These are phyloP conservation scores for Tachypleus tridentatus DNA, from an alignment of 1,140 invertebrate genomes.

Conservation along the genomic window DNA sequence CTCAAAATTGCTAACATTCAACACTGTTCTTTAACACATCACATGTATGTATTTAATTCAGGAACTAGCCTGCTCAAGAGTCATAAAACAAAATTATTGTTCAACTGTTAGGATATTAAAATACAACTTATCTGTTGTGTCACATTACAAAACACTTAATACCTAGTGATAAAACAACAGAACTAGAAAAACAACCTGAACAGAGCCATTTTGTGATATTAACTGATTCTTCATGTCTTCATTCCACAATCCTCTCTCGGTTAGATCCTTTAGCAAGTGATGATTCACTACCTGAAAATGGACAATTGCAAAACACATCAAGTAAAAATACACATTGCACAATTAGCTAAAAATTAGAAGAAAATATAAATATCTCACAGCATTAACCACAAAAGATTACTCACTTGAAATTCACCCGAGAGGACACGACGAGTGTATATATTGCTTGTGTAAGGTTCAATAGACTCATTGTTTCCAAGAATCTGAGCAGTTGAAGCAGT, in stretches of 20 bases:
- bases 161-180: conserved; percentile 1
- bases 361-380: background rate
- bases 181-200: conserved; percentile 47
- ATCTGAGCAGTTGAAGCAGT: conserved; percentile 99
- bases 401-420: conserved; percentile 69
- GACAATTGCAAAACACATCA: background rate
- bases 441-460: conserved; percentile 97
- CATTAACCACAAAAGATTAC: conserved; percentile 2
- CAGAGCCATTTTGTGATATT: conserved; percentile 80
- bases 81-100: too few relatives aligned
- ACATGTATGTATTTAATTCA: too few relatives aligned
- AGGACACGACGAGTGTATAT: conserved; percentile 89
- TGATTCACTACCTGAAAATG: conserved; percentile 81
- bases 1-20: too few relatives aligned
- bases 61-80: too few relatives aligned
- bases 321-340: background rate
- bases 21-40: too few relatives aligned
- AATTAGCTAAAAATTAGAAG: conserved; percentile 5
- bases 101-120: too few relatives aligned
- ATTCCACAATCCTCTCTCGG: conserved; percentile 80
- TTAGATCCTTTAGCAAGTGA: conserved; percentile 86
- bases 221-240: conserved; percentile 94
- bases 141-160: too few relatives aligned
- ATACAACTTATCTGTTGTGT: too few relatives aligned
- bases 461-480: conserved; percentile 95